Conservation (phyloP, 2,797 vertebrate species). For the Protosalanx chinensis region DNA sequence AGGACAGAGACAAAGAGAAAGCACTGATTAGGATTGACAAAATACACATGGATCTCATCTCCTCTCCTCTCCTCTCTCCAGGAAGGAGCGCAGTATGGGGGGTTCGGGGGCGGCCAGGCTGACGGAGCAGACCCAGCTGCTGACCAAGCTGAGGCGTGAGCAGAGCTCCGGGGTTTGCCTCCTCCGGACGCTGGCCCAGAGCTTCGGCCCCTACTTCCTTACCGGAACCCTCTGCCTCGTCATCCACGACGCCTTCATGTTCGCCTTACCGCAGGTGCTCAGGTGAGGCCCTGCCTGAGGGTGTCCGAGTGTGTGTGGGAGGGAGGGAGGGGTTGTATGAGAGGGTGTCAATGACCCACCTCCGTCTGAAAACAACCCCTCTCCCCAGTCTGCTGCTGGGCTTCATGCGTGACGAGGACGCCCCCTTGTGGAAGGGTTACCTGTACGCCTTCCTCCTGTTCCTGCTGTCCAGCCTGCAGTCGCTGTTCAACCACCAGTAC, state of each 20-base stretch:
- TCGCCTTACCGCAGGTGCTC: constrained; percentile 79
- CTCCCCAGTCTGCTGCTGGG: constrained; percentile 75
- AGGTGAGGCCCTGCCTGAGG: constrained; percentile 66
- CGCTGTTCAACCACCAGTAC: constrained; percentile 79
- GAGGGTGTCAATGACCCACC: not conserved
- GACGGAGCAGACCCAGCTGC: constrained; percentile 61
- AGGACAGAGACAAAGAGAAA: too few relatives aligned
- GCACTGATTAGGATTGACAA: too few relatives aligned
- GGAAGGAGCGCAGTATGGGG: not conserved
- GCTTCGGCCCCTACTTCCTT: constrained; percentile 75
- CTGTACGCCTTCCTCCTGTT: constrained; percentile 76
- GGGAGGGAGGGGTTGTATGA: not conserved
- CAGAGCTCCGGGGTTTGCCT: constrained; percentile 52
- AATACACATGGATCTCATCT: too few relatives aligned
- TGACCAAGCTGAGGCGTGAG: constrained; percentile 58
- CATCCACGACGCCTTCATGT: constrained; percentile 78
- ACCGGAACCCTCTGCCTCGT: constrained; percentile 73
- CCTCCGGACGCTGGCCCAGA: constrained; percentile 65
- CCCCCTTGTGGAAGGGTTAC: constrained; percentile 79
- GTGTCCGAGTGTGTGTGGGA: not conserved
- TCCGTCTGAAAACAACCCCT: not conserved
- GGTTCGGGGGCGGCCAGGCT: constrained; percentile 15
- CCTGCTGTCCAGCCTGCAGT: constrained; percentile 80
- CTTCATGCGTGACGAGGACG: constrained; percentile 69
- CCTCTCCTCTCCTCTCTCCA: not conserved